A percentile compares a stretch with the other conserved stretches of the same genome.
These are phyloP conservation scores for Dynastes hyllus DNA, from an alignment of 2,888 invertebrate species.

Conservation along the genomic window DNA sequence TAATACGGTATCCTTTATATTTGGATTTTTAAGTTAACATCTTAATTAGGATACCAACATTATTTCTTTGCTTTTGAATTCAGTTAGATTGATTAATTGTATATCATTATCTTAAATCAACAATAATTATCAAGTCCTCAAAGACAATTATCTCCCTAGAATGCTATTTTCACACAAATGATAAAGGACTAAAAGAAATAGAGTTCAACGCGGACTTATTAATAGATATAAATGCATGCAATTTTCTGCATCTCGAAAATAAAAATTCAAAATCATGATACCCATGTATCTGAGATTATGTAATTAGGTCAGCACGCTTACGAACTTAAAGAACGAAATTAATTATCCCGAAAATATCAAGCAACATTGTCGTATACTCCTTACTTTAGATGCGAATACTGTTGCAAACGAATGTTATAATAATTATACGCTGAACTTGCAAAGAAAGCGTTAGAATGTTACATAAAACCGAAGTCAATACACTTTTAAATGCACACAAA, in stretches of 20 bases:
- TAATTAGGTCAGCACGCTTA: constrained; percentile 16
- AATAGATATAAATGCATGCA: constrained; percentile 16
- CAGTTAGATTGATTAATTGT: neutral
- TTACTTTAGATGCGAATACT: too few species aligned
- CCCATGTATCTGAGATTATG: neutral
- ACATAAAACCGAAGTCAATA: constrained; percentile 30
- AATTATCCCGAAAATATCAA: neutral
- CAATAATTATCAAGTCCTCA: neutral
- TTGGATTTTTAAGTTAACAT: too few species aligned
- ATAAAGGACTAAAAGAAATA: constrained; percentile 2
- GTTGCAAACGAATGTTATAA: neutral
- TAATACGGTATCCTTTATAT: too few species aligned
- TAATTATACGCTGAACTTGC: constrained; percentile 20
- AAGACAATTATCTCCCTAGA: constrained; percentile 12
- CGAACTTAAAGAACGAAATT: neutral
- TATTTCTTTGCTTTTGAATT: too few species aligned
- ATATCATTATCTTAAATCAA: constrained; percentile 5
- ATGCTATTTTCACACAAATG: constrained; percentile 10
- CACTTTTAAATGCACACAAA: constrained; percentile 28
- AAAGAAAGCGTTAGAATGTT: constrained; percentile 27
- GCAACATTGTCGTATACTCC: too few species aligned
- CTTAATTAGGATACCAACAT: too few species aligned
- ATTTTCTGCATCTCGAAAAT: neutral
- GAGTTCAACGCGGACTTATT: neutral
- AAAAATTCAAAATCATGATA: constrained; percentile 8